These are phyloP conservation scores for Pelvicachromis taeniatus DNA, from an alignment of 2,113 vertebrate species.

Conservation along the genomic window DNA sequence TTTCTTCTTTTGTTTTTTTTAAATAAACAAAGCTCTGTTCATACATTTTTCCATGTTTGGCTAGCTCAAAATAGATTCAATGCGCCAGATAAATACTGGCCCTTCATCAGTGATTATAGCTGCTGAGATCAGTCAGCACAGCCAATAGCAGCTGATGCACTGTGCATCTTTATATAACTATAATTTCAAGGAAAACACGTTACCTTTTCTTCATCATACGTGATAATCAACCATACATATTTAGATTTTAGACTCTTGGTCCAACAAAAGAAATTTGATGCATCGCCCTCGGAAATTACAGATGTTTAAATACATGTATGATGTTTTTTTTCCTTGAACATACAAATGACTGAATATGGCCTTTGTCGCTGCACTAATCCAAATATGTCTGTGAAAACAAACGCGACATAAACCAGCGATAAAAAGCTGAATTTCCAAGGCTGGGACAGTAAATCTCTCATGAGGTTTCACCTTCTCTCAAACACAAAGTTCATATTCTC, in stretches of 20 bases:
- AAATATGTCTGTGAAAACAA: neutral
- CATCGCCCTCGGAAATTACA: neutral
- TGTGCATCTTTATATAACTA: neutral
- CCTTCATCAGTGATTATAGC: neutral
- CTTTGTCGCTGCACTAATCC: neutral
- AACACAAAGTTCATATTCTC: neutral
- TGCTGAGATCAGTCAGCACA: neutral
- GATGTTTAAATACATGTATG: neutral
- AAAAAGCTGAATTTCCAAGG: neutral
- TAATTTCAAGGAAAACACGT: rapidly evolving
- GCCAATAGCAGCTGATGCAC: neutral
- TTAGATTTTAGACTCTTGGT: neutral
- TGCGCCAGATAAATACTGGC: neutral
- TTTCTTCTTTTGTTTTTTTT: neutral
- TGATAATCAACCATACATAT: neutral
- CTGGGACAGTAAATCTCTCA: neutral
- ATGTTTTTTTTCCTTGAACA: neutral
- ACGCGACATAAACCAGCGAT: neutral
- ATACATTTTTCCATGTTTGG: neutral
- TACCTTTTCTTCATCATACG: neutral
- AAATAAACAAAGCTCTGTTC: neutral
- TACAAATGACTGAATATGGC: neutral
- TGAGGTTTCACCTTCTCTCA: neutral
- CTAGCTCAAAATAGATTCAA: neutral
- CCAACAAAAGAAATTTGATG: neutral